phyloP scores from a whole-genome alignment of 2,888 invertebrate genomes.

The Coelogynopora nodosa region DNA sequence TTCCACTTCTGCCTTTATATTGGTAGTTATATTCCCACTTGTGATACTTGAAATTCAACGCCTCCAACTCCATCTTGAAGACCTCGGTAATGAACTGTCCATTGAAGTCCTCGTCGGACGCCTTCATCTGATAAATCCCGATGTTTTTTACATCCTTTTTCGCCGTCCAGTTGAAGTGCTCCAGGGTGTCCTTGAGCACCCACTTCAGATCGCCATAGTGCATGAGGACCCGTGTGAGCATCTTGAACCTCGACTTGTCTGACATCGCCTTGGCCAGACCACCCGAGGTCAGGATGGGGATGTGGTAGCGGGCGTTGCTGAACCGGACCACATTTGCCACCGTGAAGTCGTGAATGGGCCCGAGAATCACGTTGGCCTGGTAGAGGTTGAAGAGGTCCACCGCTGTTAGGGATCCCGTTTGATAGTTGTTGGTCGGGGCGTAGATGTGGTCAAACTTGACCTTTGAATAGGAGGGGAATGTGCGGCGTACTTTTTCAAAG shows the following conservation, averaged over 20 bases:
- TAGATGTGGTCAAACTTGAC: not conserved
- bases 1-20: too few species aligned
- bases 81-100: not conserved
- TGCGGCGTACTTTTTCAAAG: constrained; percentile 10
- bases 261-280: not conserved
- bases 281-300: constrained; percentile 22
- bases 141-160: not conserved
- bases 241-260: not conserved
- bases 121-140: not conserved
- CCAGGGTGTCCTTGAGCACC: not conserved
- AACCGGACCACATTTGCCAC: constrained; percentile 32
- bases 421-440: not conserved
- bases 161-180: not conserved
- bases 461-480: not conserved
- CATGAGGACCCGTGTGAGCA: not conserved
- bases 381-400: constrained; percentile 18
- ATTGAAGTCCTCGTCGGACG: not conserved
- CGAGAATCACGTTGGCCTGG: not conserved
- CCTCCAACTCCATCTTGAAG: not conserved
- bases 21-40: too few species aligned
- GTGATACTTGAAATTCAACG: not conserved
- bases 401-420: not conserved
- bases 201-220: not conserved
- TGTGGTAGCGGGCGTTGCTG: not conserved
- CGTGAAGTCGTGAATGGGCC: constrained; percentile 26